Percentiles rank a stretch among this genome's conserved stretches.
Evolutionary conservation across 37 sponge, comb jelly and placozoan species (phyloP).

Genomic region (Crambe crambe): DNA sequence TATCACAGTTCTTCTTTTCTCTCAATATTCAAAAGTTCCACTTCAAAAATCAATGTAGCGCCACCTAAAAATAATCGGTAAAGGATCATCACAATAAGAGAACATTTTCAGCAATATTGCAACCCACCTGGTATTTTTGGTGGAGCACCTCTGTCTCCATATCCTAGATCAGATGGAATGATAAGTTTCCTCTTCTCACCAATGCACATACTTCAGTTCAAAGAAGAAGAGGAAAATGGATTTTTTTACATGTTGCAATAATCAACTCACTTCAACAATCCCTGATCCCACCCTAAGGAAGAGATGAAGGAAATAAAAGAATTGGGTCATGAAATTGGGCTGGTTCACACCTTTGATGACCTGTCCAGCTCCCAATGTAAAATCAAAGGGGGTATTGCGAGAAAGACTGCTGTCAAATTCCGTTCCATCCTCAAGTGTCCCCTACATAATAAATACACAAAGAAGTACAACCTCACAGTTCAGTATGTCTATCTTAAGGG

Average conservation of each 20-base stretch:
- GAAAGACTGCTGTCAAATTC: conserved; percentile 92
- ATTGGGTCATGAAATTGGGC: neutral
- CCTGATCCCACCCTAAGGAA: conserved; percentile 87
- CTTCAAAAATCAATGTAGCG: conserved; percentile 91
- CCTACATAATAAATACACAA: conserved; percentile 40
- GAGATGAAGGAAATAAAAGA: neutral
- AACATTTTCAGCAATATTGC: too few relatives aligned
- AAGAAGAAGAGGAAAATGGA: neutral
- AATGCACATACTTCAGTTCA: conserved; percentile 87
- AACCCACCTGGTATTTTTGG: conserved; percentile 95
- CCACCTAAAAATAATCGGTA: too few relatives aligned
- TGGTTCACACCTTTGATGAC: conserved; percentile 87
- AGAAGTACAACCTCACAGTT: neutral
- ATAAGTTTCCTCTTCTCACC: conserved; percentile 89
- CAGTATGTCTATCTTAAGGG: neutral
- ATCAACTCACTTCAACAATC: conserved; percentile 74
- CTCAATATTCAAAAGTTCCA: conserved; percentile 85
- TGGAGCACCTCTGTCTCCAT: conserved; percentile 92
- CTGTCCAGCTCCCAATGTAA: conserved; percentile 88
- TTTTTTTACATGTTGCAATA: neutral
- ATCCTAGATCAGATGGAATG: conserved; percentile 88
- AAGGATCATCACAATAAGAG: too few relatives aligned
- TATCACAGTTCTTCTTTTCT: conserved; percentile 37
- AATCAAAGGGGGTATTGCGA: conserved; percentile 81
- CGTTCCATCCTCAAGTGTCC: conserved; percentile 94